Conservation (phyloP, 2,888 invertebrate genomes). For the Choreutis nemorana region DNA sequence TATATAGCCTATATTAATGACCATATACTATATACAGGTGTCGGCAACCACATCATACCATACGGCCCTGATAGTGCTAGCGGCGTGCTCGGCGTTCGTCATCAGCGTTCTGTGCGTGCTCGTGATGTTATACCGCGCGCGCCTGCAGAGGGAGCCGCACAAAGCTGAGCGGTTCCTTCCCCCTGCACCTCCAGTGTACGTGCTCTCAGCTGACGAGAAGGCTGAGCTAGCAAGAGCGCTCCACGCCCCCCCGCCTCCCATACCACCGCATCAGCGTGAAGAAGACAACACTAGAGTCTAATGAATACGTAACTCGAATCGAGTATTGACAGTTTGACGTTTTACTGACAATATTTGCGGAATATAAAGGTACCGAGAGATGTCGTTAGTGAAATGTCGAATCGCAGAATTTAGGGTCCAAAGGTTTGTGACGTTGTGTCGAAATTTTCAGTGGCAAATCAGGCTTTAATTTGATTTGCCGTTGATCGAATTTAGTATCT, state of each 20-base stretch:
- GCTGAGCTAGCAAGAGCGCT: slow-evolving; percentile 54
- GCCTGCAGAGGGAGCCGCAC: slow-evolving; percentile 56
- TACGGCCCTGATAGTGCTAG: slow-evolving; percentile 78
- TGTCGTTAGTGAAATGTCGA: slow-evolving; percentile 9
- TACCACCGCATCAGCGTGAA: slow-evolving; percentile 23
- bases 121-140: slow-evolving; percentile 75
- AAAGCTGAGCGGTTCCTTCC: slow-evolving; percentile 69
- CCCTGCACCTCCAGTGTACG: slow-evolving; percentile 72
- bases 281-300: slow-evolving; percentile 36
- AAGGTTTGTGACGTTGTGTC: no score
- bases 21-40: slow-evolving; percentile 29
- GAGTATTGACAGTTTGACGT: no score
- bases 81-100: slow-evolving; percentile 80
- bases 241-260: slow-evolving; percentile 39
- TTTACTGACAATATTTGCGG: slow-evolving; percentile 5
- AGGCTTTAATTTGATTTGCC: slow-evolving; percentile 9
- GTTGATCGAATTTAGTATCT: slow-evolving; percentile 11
- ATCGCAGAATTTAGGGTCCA: background rate
- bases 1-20: no score
- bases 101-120: slow-evolving; percentile 80
- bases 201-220: slow-evolving; percentile 72
- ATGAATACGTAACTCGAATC: slow-evolving; percentile 8
- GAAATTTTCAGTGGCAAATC: slow-evolving; percentile 4
- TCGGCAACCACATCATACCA: slow-evolving; percentile 77
- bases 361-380: no score